phyloP scores from a whole-genome alignment of 2,113 vertebrate genomes.

The Scopus umbretta region DNA sequence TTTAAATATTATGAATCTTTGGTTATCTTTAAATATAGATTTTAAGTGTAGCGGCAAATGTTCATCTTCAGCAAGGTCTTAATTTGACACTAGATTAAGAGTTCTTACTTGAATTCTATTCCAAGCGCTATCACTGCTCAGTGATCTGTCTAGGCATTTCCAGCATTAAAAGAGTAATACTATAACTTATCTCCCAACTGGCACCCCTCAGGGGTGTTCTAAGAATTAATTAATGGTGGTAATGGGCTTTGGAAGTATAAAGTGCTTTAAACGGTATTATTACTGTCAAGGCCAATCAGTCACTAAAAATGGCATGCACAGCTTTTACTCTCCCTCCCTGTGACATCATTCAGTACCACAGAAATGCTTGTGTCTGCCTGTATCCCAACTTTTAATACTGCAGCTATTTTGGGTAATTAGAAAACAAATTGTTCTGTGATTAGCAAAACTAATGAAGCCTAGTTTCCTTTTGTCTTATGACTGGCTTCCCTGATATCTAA shows the following conservation, averaged over 20 bases:
- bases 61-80: not conserved
- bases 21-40: not conserved
- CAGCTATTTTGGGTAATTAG: not conserved
- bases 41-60: not conserved
- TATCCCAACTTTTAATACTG: not conserved
- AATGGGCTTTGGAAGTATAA: conserved; percentile 22
- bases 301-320: not conserved
- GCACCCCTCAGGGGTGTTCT: conserved; percentile 1
- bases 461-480: not conserved
- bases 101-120: not conserved
- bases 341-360: not conserved
- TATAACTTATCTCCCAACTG: conserved; percentile 30
- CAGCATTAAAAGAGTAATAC: conserved; percentile 12
- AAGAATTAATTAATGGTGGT: conserved; percentile 47
- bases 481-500: not conserved
- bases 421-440: not conserved
- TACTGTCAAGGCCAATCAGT: not conserved
- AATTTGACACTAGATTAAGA: not conserved
- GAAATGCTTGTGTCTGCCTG: not conserved
- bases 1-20: not conserved
- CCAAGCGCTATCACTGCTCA: not conserved
- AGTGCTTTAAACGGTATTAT: conserved; percentile 20
- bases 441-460: not conserved
- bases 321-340: not conserved
- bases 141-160: not conserved